Evolutionary conservation across 2,888 invertebrate genomes (phyloP).

Genomic region (Quadroppia sp.): DNA sequence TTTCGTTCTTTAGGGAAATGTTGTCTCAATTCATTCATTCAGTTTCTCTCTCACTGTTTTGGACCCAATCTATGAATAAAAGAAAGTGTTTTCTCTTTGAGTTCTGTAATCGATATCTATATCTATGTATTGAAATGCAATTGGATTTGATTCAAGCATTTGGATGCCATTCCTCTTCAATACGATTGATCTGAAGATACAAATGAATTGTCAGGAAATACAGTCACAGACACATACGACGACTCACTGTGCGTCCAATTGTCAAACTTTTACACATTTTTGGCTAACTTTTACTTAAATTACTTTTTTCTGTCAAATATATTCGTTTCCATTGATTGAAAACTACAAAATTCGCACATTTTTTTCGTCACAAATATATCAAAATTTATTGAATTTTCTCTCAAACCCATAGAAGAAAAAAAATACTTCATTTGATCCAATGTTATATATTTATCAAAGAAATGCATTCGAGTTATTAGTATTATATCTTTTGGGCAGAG

Average conservation of each 20-base stretch:
- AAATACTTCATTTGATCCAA: neutral
- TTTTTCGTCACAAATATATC: neutral
- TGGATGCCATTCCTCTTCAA: neutral
- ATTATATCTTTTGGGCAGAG: constrained; percentile 8
- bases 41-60: constrained; percentile 8
- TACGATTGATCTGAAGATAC: constrained; percentile 7
- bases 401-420: constrained; percentile 13
- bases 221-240: neutral
- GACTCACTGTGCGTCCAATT: neutral
- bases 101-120: constrained; percentile 25
- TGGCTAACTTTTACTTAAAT: constrained; percentile 27
- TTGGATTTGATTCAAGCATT: constrained; percentile 11
- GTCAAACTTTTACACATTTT: neutral
- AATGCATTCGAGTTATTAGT: neutral
- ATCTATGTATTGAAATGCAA: constrained; percentile 13
- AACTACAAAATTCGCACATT: neutral
- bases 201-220: constrained; percentile 8
- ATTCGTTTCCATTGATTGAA: neutral
- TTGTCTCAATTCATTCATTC: neutral
- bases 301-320: neutral
- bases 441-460: constrained; percentile 7
- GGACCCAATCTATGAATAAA: constrained; percentile 13
- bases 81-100: constrained; percentile 13
- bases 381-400: too few relatives aligned
- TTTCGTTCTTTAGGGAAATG: constrained; percentile 22